These are phyloP conservation scores for Xanthia icteritia DNA, from an alignment of 2,888 invertebrate genomes.

Conservation along the genomic window DNA sequence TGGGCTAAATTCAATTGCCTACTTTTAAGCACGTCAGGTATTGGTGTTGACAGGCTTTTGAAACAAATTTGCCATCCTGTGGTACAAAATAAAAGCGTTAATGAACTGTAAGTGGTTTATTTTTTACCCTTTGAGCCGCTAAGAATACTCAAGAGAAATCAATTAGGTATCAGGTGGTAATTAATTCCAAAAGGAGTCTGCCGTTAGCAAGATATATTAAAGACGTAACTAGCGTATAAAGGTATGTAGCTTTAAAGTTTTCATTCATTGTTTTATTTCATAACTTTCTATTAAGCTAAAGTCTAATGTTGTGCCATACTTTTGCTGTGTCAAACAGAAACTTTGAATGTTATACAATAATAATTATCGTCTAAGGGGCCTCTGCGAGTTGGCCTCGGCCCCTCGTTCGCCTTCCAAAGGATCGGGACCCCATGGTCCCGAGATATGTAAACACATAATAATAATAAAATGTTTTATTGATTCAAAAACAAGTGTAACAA, in stretches of 20 bases:
- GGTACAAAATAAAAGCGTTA: conserved; percentile 18
- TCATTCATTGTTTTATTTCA: not conserved
- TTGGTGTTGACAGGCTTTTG: conserved; percentile 45
- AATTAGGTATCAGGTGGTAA: conserved; percentile 18
- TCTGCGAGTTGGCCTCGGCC: too few species aligned
- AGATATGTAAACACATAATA: too few species aligned
- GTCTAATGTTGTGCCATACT: not conserved
- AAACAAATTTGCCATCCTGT: conserved; percentile 31
- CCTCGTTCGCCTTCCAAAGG: too few species aligned
- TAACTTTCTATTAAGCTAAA: conserved; percentile 5
- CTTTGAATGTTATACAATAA: not conserved
- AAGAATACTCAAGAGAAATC: conserved; percentile 22
- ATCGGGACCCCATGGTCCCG: too few species aligned
- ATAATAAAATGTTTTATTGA: too few species aligned
- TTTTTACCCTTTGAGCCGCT: conserved; percentile 5
- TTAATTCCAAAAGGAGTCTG: conserved; percentile 23
- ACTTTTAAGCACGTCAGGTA: conserved; percentile 47
- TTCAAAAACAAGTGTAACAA: too few species aligned
- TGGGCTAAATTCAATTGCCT: conserved; percentile 67
- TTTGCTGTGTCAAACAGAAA: not conserved
- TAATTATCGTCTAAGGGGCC: too few species aligned
- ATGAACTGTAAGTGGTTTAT: conserved; percentile 1
- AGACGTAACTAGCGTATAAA: not conserved
- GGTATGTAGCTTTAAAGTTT: conserved; percentile 1
- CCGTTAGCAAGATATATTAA: not conserved